Evolutionary conservation across 2,888 invertebrate species (phyloP).

Genomic region (Cryptus armator): DNA sequence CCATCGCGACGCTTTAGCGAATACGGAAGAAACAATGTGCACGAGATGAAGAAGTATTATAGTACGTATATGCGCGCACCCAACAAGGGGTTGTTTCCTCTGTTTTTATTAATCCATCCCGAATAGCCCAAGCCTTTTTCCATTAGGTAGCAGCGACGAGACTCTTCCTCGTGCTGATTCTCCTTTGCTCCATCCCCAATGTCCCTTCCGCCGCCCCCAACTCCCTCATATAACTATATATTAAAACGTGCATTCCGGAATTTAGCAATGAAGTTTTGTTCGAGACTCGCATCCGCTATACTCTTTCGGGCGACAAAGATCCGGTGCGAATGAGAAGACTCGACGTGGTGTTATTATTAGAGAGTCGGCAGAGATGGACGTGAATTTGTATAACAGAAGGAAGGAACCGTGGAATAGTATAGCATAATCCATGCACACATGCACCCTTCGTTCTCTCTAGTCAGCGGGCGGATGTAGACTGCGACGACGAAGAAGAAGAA

Average conservation of each 20-base stretch:
- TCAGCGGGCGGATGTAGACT: conserved; percentile 24
- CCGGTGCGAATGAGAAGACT: conserved; percentile 14
- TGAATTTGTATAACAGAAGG: conserved; percentile 31
- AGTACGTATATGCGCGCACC: conserved; percentile 39
- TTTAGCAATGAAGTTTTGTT: conserved; percentile 79
- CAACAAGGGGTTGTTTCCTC: conserved; percentile 58
- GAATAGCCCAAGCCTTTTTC: conserved; percentile 63
- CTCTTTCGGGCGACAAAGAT: conserved; percentile 63
- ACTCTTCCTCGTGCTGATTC: conserved; percentile 53
- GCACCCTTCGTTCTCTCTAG: conserved; percentile 19
- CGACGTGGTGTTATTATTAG: conserved; percentile 21
- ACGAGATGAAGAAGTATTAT: conserved; percentile 58
- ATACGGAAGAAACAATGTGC: conserved; percentile 64
- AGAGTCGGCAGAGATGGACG: conserved; percentile 47
- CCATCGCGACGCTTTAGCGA: conserved; percentile 70
- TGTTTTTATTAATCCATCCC: conserved; percentile 72
- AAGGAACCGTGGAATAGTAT: conserved; percentile 39
- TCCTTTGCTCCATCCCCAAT: conserved; percentile 29
- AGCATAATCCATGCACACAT: conserved; percentile 25
- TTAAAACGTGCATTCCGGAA: conserved; percentile 69
- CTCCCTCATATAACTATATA: conserved; percentile 24
- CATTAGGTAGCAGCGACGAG: conserved; percentile 59
- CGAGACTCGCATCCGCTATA: conserved; percentile 70
- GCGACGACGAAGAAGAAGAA: conserved; percentile 6
- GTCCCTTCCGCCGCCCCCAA: conserved; percentile 46